Conservation (phyloP, 2,797 vertebrate genomes). For the Myotis daubentonii region DNA sequence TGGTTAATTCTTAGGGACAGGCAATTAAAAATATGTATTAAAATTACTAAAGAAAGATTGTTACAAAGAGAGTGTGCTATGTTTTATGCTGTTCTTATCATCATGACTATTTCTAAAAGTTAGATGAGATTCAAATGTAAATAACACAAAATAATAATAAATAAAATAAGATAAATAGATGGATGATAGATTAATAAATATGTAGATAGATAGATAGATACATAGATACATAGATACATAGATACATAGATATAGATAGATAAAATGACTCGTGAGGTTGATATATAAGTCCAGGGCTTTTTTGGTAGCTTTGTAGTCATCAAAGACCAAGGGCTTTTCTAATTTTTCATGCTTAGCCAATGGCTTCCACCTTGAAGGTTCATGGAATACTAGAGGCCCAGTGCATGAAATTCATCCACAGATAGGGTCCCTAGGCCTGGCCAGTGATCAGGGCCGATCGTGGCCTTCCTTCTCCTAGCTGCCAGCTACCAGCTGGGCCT, state of each 20-base stretch:
- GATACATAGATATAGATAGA: neutral
- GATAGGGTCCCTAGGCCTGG: too few species aligned
- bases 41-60: neutral
- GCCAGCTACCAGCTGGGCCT: too few species aligned
- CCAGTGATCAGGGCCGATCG: too few species aligned
- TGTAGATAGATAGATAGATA: neutral
- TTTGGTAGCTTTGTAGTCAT: neutral
- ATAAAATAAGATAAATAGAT: neutral
- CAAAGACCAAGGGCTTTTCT: neutral
- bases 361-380: neutral
- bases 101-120: neutral
- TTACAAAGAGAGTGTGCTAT: neutral
- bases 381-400: neutral
- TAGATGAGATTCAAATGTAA: neutral
- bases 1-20: neutral
- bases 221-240: neutral
- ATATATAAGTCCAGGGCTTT: neutral
- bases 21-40: neutral
- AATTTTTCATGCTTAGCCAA: neutral
- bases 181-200: neutral
- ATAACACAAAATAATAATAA: neutral
- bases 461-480: too few species aligned
- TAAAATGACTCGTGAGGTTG: neutral
- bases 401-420: too few species aligned
- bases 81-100: neutral